A percentile compares a stretch with the other conserved stretches of the same genome.
These are phyloP conservation scores for Pogonophryne albipinna DNA, from an alignment of 2,797 vertebrate species.

Conservation along the genomic window DNA sequence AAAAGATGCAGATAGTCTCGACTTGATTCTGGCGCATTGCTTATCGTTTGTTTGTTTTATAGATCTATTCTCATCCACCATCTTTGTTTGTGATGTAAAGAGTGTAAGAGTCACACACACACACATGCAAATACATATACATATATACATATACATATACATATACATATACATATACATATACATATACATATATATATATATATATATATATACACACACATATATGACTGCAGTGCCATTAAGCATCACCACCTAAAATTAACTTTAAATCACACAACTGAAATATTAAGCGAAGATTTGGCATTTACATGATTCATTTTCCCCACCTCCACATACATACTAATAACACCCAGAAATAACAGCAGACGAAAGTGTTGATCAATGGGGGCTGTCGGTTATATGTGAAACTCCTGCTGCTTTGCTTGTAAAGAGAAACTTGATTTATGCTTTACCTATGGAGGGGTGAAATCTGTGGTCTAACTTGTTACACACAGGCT, in stretches of 20 bases:
- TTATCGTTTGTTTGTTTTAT: no score
- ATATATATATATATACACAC: no score
- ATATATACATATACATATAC: no score
- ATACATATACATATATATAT: no score
- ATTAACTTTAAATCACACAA: constrained; percentile 30
- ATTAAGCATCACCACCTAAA: not conserved
- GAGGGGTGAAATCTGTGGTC: constrained; percentile 15
- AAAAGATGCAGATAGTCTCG: no score
- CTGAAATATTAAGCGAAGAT: constrained; percentile 26
- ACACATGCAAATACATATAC: no score
- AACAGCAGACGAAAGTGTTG: constrained; percentile 48
- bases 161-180: no score
- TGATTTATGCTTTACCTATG: not conserved
- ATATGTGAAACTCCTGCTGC: constrained; percentile 22
- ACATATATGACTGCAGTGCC: not conserved
- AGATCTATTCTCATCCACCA: no score
- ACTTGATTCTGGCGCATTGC: no score
- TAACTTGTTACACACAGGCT: constrained; percentile 14
- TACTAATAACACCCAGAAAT: constrained; percentile 62
- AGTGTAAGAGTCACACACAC: no score
- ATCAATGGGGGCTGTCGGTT: constrained; percentile 34
- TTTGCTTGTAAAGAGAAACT: constrained; percentile 37
- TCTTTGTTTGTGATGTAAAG: no score
- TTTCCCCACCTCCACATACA: constrained; percentile 42
- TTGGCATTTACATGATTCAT: constrained; percentile 46